Evolutionary conservation across 2,797 vertebrate species (phyloP), one percentile per base, ranked within the genome.

Genomic region (Platalea minor): DNA sequence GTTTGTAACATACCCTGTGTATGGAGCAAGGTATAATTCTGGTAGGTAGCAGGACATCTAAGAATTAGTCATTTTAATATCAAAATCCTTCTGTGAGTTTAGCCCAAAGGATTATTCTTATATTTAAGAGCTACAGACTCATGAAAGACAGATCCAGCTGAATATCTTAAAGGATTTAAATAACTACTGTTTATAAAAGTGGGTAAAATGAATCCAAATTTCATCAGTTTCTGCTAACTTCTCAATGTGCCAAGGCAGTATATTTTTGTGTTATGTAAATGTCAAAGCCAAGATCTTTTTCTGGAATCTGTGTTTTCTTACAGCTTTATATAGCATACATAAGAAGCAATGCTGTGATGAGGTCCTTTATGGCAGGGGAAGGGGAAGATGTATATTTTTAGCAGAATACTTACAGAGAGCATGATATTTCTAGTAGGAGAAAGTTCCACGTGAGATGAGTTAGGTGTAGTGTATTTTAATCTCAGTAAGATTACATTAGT

Each of bases 251-350:
- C 53, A 91, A 95, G n/a, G 75, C 50, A n/a, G 68, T 80, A 68
- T 93, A 95, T 94, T 96, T 96, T 93, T 69, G 39, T 83, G 28
- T 88, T 88, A 94, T 83, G 65, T 46, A 94, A 94, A 91, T 64
- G 21, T 51, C 64, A 89, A 91, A 95, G 56, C 37, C 81, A 91
- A 91, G 84, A 93, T 87, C 81, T 95, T 95, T 95, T 95, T 76
- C 56, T 88, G 80, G 83, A 94, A 79, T 80, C 45, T 83, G 5
- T 95, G 57, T 87, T 95, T 94, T n/a, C 80, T 95, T 95, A 68
- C 37, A 60, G 29, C 60, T 77, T 89, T 89, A 77, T 77, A 85
- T 65, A 91, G 81, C 35, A 39, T 28, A 46, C 31, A 80, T 68
- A 92, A 83, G 68, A 90, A 91, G 70, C n/a, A 77, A 53, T 75